phyloP scores from a whole-genome alignment of 2,888 invertebrate species.

The Rhamphomyia laevipes region DNA sequence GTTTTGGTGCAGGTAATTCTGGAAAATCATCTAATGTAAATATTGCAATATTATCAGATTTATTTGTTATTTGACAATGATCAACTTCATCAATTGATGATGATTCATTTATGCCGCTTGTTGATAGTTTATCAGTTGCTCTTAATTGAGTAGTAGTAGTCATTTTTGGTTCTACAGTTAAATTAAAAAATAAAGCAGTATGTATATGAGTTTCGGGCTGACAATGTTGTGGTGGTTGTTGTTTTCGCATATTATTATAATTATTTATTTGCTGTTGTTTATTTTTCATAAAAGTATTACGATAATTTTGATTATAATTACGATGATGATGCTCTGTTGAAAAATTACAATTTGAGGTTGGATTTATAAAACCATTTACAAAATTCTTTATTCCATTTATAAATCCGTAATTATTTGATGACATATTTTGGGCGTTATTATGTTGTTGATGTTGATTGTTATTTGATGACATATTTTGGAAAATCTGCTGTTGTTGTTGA shows the following conservation, averaged over 20 bases:
- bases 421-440: not conserved
- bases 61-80: too few species aligned
- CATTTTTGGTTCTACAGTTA: too few species aligned
- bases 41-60: constrained; percentile 13
- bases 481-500: not conserved
- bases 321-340: not conserved
- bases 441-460: not conserved
- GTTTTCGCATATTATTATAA: too few species aligned
- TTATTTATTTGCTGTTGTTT: too few species aligned
- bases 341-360: not conserved
- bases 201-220: too few species aligned
- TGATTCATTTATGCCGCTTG: too few species aligned
- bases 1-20: constrained; percentile 14
- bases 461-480: not conserved
- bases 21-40: constrained; percentile 18
- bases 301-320: not conserved
- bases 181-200: too few species aligned
- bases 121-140: too few species aligned
- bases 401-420: not conserved
- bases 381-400: not conserved
- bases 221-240: too few species aligned
- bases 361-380: not conserved
- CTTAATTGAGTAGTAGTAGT: too few species aligned
- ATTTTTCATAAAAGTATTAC: not conserved
- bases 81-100: too few species aligned